Conservation (phyloP, 2,797 vertebrate species). For the Gymnoscopelus microlampas region DNA sequence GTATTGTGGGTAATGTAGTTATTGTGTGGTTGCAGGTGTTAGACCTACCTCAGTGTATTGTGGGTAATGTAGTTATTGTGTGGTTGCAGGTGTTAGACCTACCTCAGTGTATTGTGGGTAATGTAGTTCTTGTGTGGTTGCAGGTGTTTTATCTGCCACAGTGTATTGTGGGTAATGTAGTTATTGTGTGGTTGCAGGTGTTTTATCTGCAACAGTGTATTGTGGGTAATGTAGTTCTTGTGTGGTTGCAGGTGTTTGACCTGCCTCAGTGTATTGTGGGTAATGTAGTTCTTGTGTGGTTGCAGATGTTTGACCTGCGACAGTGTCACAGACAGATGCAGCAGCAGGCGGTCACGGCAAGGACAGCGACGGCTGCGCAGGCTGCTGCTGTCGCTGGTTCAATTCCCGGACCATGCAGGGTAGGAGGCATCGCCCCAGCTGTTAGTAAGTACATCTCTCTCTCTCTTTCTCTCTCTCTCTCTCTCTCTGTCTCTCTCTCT, state of each 20-base stretch:
- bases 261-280: too few species aligned
- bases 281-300: not conserved
- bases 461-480: not conserved
- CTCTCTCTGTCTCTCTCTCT: not conserved
- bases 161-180: too few species aligned
- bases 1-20: conserved; percentile 15
- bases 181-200: too few species aligned
- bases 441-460: conserved; percentile 65
- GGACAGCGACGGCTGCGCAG: conserved; percentile 72
- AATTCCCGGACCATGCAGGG: conserved; percentile 71
- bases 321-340: conserved; percentile 87
- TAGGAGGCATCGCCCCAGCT: conserved; percentile 66
- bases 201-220: too few species aligned
- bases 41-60: too few species aligned
- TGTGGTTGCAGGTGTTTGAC: not conserved
- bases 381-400: conserved; percentile 72
- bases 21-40: too few species aligned
- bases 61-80: too few species aligned
- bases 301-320: conserved; percentile 80
- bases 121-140: too few species aligned
- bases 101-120: too few species aligned
- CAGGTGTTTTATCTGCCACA: too few species aligned
- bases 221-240: too few species aligned
- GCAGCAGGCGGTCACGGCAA: conserved; percentile 81
- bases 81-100: too few species aligned